Conservation (phyloP, 1,140 invertebrate genomes). For the Drosophila sturtevanti region DNA sequence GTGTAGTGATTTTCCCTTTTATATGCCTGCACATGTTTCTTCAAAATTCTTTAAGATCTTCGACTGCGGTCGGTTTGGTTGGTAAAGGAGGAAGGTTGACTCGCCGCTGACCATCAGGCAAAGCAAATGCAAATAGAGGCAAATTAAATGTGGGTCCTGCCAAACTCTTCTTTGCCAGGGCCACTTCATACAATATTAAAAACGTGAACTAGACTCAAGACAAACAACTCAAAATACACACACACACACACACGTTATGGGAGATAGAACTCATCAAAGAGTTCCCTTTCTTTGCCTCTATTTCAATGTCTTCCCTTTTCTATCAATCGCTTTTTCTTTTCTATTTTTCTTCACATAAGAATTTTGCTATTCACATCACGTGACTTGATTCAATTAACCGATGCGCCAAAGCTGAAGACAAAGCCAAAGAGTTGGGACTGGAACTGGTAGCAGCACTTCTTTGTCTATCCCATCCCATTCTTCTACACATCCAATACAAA, state of each 20-base stretch:
- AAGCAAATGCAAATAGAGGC: constrained; percentile 61
- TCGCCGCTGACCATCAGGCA: constrained; percentile 42
- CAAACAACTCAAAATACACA: constrained; percentile 20
- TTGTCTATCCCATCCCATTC: constrained; percentile 20
- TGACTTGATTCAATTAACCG: constrained; percentile 82
- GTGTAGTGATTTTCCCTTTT: constrained; percentile 54
- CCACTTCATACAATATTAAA: constrained; percentile 72
- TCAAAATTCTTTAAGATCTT: constrained; percentile 82
- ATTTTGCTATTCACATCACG: constrained; percentile 81
- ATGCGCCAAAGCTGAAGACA: constrained; percentile 44
- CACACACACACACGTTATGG: constrained; percentile 28
- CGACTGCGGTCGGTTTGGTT: constrained; percentile 80
- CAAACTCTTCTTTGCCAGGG: constrained; percentile 11
- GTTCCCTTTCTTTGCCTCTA: constrained; percentile 20
- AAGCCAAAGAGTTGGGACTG: constrained; percentile 60
- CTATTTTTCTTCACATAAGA: constrained; percentile 35
- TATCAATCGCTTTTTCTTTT: not conserved
- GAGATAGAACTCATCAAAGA: constrained; percentile 31
- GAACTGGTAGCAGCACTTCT: constrained; percentile 24
- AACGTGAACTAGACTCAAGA: constrained; percentile 47
- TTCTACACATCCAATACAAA: not conserved
- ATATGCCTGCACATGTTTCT: constrained; percentile 31
- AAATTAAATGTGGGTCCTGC: constrained; percentile 39
- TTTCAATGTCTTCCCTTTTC: constrained; percentile 41
- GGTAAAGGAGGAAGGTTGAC: too few relatives aligned